Percentiles rank a stretch among this genome's conserved stretches.
Evolutionary conservation across 2,797 vertebrate genomes (phyloP).

Genomic region (Morelia viridis): DNA sequence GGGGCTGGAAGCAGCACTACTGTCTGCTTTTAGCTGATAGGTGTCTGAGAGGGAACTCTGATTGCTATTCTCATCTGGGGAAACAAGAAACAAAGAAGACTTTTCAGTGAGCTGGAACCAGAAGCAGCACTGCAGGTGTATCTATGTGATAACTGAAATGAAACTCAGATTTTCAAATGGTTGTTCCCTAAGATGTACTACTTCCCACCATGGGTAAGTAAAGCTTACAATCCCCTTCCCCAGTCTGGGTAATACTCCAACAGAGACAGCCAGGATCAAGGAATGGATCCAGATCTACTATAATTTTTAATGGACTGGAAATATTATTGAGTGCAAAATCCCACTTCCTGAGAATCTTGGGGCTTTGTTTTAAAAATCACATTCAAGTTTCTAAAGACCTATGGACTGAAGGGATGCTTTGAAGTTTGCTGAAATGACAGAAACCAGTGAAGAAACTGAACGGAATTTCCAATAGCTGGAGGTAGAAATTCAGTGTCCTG

Average conservation of each 20-base stretch:
- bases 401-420: not conserved
- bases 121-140: not conserved
- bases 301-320: not conserved
- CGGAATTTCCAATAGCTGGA: not conserved
- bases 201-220: not conserved
- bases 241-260: no score
- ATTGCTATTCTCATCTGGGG: conserved; percentile 97
- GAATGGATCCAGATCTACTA: not conserved
- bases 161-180: not conserved
- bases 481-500: not conserved
- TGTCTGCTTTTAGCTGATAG: conserved; percentile 94
- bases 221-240: not conserved
- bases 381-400: not conserved
- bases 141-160: not conserved
- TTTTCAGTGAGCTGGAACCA: not conserved
- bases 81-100: conserved; percentile 57
- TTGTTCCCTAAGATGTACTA: not conserved
- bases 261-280: not conserved
- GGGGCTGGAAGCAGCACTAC: conserved; percentile 90
- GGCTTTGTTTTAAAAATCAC: not conserved
- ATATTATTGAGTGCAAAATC: no score
- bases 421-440: not conserved
- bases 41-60: conserved; percentile 95
- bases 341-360: not conserved
- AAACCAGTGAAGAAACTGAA: not conserved